Evolutionary conservation across 30 jellyfish, hydroid and myxozoan genomes (phyloP).

Genomic region (Chironex yamaguchii): DNA sequence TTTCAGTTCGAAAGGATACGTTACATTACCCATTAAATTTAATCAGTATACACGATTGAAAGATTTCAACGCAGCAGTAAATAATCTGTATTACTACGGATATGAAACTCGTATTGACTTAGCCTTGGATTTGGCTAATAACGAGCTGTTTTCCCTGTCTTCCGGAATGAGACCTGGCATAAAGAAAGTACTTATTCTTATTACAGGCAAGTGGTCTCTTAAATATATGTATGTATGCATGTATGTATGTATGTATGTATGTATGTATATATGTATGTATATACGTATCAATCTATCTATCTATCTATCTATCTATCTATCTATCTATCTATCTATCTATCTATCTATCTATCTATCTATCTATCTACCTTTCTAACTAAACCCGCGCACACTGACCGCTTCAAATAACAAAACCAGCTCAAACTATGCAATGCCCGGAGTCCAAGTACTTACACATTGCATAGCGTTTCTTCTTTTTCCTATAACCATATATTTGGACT

Average conservation of each 20-base stretch:
- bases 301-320: not conserved
- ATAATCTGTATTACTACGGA: conserved; percentile 58
- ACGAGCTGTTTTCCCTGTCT: conserved; percentile 21
- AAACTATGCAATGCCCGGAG: no score
- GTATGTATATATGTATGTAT: not conserved
- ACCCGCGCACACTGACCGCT: no score
- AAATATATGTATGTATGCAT: no score
- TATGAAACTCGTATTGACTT: conserved; percentile 70
- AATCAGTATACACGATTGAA: not conserved
- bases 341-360: no score
- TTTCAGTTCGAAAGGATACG: conserved; percentile 65
- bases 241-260: conserved; percentile 1
- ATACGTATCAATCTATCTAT: not conserved
- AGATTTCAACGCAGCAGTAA: conserved; percentile 52
- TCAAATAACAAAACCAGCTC: no score
- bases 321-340: no score
- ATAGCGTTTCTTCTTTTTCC: no score
- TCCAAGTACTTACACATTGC: no score
- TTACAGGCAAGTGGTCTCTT: no score
- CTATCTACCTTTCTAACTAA: no score
- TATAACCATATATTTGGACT: no score
- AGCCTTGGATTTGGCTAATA: conserved; percentile 58
- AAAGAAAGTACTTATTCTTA: conserved; percentile 50
- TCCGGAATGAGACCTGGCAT: conserved; percentile 46
- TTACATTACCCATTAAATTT: conserved; percentile 26